Evolutionary conservation across 2,888 invertebrate species (phyloP), one percentile per base, ranked within the genome.

Genomic region (Subacronicta megacephala): DNA sequence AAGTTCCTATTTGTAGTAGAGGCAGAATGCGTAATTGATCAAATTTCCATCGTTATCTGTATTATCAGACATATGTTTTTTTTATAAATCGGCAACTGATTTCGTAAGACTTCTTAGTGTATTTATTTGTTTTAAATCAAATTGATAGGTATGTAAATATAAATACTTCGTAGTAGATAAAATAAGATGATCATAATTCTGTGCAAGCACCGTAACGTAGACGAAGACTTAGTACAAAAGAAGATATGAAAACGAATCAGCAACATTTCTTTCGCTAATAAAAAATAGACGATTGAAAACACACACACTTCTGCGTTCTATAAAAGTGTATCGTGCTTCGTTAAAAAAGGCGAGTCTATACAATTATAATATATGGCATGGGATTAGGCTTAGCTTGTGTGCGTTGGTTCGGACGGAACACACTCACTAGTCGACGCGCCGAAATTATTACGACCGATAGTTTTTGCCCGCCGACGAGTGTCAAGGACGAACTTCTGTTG

Each of bases 391-490:
- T 57, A 62, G 73, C 66, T 62, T 78, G 86, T 83, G 84, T 82
- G 83, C 67, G 79, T 83, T 80, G 62, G 53, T 68, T 64, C 53
- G 77, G 62, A 75, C 64, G 69, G 75, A 87, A 88, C 92, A 92
- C 92, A 92, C 92, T 91, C 92, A 92, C 88, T 82, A 81, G 67
- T 59, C 75, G 85, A 77, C 84, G 86, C 88, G 83, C 90, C 88
- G 88, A 90, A 90, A 89, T 88, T 88, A 82, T n/a, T 26, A 26
- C 84, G 86, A 84, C 82, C 84, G 89, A 87, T 87, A 88, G 88
- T 91, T 92, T 92, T 91, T 92, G 92, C 82, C 88, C 90, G 91
- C 87, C 78, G 83, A 71, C 82, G 85, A 91, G 93, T 93, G 93
- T 93, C 93, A 93, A 93, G 93, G 93, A 88, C 93, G 85, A 79